These are phyloP conservation scores for Plectrocnemia conspersa DNA, from an alignment of 1,140 invertebrate genomes.

Conservation along the genomic window DNA sequence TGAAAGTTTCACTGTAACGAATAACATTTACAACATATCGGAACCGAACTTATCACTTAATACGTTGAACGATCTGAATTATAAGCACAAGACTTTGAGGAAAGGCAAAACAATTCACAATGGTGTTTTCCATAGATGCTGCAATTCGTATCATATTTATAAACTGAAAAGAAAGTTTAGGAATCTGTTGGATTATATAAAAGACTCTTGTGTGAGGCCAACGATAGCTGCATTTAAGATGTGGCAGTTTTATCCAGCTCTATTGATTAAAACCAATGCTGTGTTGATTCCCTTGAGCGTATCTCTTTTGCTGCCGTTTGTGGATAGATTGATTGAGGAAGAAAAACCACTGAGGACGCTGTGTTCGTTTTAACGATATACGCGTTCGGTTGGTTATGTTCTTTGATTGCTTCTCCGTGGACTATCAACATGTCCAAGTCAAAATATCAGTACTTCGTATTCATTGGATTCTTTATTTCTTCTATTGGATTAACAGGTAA, in stretches of 20 bases:
- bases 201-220: slow-evolving; percentile 48
- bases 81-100: too few relatives aligned
- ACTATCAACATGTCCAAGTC: slow-evolving; percentile 45
- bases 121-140: not conserved
- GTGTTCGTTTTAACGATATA: slow-evolving; percentile 46
- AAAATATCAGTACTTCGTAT: slow-evolving; percentile 46
- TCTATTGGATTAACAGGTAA: slow-evolving; percentile 45
- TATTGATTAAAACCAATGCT: slow-evolving; percentile 42
- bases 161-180: slow-evolving; percentile 40
- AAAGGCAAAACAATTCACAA: too few relatives aligned
- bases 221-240: slow-evolving; percentile 46
- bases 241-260: slow-evolving; percentile 47
- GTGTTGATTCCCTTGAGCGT: slow-evolving; percentile 41
- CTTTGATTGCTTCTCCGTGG: slow-evolving; percentile 46
- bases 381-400: slow-evolving; percentile 47
- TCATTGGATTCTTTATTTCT: slow-evolving; percentile 42
- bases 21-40: not conserved
- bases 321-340: slow-evolving; percentile 41
- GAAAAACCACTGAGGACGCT: slow-evolving; percentile 42
- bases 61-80: too few relatives aligned
- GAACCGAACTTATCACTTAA: too few relatives aligned
- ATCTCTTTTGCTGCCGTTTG: slow-evolving; percentile 41
- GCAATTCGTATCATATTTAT: slow-evolving; percentile 41
- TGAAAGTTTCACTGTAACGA: not conserved
- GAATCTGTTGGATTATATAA: slow-evolving; percentile 44